Conservation (phyloP, 2,113 vertebrate genomes). For the Conger conger region DNA sequence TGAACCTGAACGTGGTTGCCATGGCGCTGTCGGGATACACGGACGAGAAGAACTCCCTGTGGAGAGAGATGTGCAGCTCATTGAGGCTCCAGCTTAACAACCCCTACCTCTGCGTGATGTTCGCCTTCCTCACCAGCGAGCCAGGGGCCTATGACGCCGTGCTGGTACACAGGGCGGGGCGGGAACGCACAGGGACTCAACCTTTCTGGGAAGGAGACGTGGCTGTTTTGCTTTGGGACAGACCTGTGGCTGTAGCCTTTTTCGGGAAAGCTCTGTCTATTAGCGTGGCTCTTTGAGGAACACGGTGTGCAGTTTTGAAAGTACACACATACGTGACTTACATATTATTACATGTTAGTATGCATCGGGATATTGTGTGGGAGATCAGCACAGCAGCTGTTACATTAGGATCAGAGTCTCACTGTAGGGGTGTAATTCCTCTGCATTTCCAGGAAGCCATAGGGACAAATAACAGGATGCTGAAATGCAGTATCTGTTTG, state of each 20-base stretch:
- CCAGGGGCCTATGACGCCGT: constrained; percentile 89
- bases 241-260: background rate
- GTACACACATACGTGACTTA: too few species aligned
- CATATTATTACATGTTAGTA: background rate
- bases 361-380: background rate
- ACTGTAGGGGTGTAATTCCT: background rate
- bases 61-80: constrained; percentile 98
- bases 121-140: constrained; percentile 98
- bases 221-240: too few species aligned
- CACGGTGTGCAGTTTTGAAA: background rate
- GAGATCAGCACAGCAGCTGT: too few species aligned
- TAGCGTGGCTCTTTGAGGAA: background rate
- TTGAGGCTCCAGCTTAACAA: constrained; percentile 89
- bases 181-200: background rate
- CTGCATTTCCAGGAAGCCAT: background rate
- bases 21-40: constrained; percentile 98
- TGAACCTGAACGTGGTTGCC: constrained; percentile 97
- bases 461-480: background rate
- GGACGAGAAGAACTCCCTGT: constrained; percentile 93
- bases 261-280: background rate
- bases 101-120: constrained; percentile 95
- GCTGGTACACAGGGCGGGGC: constrained; percentile 76
- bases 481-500: background rate
- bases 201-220: too few species aligned
- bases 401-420: too few species aligned